Base-by-base conservation (phyloP, 2,113 vertebrate genomes). In the Tretioscincus oriximinensis region DNA sequence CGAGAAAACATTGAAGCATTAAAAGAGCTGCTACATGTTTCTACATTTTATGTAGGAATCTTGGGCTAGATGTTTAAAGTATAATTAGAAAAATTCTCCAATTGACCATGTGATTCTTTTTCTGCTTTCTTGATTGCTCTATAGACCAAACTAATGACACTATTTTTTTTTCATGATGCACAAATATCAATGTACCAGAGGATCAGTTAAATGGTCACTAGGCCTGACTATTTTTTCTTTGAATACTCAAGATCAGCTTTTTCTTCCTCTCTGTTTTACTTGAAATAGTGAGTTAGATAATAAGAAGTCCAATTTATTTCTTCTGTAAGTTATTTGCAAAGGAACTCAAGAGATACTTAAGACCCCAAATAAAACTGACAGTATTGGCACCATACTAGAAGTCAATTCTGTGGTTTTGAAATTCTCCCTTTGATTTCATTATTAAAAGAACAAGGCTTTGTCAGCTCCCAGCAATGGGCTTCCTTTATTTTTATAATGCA, bases 181-280 rank as follows among this genome's bases (percentile, higher is more conserved):
- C 80, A 87, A 0, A 0, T 75, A 82, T 80, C 81, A 9, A 24
- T 83, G 58, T 7, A 14, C 70, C 64, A 86, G 89, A 86, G 64
- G 64, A 35, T 81, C 76, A 85, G 81, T 86, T 89, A 92, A 90
- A 84, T 1, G 90, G 87, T 92, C 82, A 94, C 88, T 78, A 91
- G 93, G 86, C 80, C 79, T 41, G 41, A 67, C 77, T 73, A 31
- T 82, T 22, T 76, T 88, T 72, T 90, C 49, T 61, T 18, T 47
- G 49, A 69, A 24, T 69, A 29, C 54, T 28, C 72, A 81, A 31
- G 29, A 67, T 78, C 10, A 45, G 67, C 54, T 84, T 77, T 14
- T 26, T 60, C 73, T 61, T 70, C 35, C 35, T 41, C 35, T 41
- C 35, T 41, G 35, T 85, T 74, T 83, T 80, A 65, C 61, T 75